These are phyloP conservation scores for Vombatus ursinus DNA, from an alignment of 2,113 vertebrate genomes.

Conservation along the genomic window DNA sequence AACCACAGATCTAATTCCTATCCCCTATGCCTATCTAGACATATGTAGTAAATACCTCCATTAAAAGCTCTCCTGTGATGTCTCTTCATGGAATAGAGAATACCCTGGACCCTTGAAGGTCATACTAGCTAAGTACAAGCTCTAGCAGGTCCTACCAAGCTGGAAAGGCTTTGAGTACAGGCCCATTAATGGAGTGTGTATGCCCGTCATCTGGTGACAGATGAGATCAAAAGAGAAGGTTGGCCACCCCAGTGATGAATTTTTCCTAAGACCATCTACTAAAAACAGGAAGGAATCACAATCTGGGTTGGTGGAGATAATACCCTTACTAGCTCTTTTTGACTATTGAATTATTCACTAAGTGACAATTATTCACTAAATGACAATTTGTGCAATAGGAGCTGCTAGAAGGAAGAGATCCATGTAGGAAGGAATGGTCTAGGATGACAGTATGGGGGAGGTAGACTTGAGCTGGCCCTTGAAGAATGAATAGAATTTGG, in stretches of 20 bases:
- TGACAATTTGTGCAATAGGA: background rate
- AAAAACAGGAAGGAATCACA: background rate
- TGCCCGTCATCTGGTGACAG: background rate
- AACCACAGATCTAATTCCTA: background rate
- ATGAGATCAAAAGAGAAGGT: background rate
- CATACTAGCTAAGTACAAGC: background rate
- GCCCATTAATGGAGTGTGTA: background rate
- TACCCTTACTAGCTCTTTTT: background rate
- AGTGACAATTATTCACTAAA: background rate
- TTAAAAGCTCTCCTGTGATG: background rate
- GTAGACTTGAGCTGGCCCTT: background rate
- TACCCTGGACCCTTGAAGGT: background rate
- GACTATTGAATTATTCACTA: background rate
- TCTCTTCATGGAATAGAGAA: background rate
- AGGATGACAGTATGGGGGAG: background rate
- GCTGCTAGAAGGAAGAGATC: background rate
- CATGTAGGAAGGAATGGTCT: background rate
- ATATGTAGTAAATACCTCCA: background rate
- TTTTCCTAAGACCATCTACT: background rate
- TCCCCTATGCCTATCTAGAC: background rate
- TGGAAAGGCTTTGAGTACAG: background rate
- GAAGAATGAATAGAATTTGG: conserved; percentile 2
- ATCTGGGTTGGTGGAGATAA: background rate
- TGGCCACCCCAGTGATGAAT: background rate
- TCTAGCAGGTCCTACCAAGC: background rate